Conservation (phyloP, 2,797 vertebrate genomes). For the Synanceia verrucosa region DNA sequence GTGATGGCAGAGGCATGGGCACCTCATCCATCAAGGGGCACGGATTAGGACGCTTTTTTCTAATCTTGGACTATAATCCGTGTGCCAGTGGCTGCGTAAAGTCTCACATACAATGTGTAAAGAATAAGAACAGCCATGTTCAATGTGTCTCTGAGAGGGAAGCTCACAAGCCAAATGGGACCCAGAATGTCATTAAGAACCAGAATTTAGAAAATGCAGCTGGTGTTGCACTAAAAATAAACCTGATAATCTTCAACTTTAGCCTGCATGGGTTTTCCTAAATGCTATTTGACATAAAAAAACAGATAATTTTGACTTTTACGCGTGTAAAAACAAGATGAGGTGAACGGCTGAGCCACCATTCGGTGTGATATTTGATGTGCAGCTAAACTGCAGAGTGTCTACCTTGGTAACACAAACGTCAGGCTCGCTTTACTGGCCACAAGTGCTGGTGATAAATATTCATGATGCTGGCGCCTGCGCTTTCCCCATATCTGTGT, state of each 20-base stretch:
- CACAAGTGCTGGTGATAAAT: slow-evolving; percentile 75
- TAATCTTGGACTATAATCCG: slow-evolving; percentile 29
- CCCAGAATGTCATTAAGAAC: not conserved
- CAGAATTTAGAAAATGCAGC: slow-evolving; percentile 1
- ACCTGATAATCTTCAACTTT: not conserved
- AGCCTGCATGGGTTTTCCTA: not conserved
- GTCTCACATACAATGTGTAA: not conserved
- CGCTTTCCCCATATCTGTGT: slow-evolving; percentile 55
- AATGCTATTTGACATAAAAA: not conserved
- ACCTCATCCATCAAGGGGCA: slow-evolving; percentile 51
- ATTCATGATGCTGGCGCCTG: slow-evolving; percentile 74
- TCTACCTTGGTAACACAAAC: slow-evolving; percentile 68
- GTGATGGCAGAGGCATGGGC: slow-evolving; percentile 50
- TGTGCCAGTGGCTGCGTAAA: slow-evolving; percentile 24
- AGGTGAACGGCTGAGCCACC: not conserved
- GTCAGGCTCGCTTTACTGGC: slow-evolving; percentile 74
- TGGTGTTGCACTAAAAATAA: not conserved
- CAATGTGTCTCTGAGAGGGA: not conserved
- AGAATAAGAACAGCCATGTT: not conserved
- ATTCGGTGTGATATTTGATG: slow-evolving; percentile 41
- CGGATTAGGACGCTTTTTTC: slow-evolving; percentile 24
- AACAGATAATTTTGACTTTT: not conserved
- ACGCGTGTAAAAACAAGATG: slow-evolving; percentile 23
- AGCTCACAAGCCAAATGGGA: not conserved
- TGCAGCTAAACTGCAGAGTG: slow-evolving; percentile 43